Percentiles rank a stretch among this genome's conserved stretches.
Conservation (phyloP, 2,113 vertebrate genomes). For the Globicephala melas region DNA sequence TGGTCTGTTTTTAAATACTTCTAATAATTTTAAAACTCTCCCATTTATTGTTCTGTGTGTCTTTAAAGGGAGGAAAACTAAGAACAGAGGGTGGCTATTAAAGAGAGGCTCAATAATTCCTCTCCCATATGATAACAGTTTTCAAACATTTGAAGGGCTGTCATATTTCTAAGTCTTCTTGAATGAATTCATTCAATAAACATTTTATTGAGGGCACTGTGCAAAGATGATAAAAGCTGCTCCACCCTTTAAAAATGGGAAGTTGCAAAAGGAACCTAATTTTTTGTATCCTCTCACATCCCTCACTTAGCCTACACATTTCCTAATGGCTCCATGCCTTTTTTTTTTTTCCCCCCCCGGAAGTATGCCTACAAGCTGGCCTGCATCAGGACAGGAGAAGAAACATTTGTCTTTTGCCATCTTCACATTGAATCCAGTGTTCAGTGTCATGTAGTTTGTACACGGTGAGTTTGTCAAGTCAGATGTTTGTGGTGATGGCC, state of each 20-base stretch:
- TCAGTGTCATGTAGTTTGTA: background rate
- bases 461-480: background rate
- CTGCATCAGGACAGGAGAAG: background rate
- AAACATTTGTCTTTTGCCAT: background rate
- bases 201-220: background rate
- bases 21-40: background rate
- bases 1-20: background rate
- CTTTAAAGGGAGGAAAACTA: background rate
- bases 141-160: background rate
- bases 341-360: background rate
- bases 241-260: background rate
- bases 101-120: background rate
- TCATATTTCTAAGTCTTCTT: background rate
- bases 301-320: background rate
- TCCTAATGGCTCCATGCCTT: background rate
- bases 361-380: background rate
- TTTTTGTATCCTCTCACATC: background rate
- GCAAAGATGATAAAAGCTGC: background rate
- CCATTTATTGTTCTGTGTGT: background rate
- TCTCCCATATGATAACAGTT: background rate
- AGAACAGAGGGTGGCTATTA: background rate
- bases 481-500: background rate
- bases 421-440: background rate
- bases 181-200: constrained; percentile 21
- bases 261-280: background rate